Evolutionary conservation across 2,888 invertebrate genomes (phyloP), one percentile per base, ranked within the genome.

Genomic region (Ariolimax columbianus): DNA sequence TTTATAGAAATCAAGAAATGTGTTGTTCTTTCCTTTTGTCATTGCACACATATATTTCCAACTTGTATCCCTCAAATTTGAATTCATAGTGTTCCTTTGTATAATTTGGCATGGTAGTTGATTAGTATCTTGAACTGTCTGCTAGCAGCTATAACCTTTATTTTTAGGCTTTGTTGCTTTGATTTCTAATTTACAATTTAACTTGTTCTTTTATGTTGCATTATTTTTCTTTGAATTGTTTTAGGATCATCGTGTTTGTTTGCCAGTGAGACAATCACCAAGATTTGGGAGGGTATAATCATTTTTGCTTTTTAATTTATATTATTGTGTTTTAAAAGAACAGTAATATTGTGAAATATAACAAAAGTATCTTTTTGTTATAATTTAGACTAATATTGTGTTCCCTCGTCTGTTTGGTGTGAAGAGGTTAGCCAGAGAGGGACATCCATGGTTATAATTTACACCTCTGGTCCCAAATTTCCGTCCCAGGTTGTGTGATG

Each of bases 201-300:
- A 1, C 4, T 40, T 43, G 68, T 23, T n/a, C 1, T 4, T 82
- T 59, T 77, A 11, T 30, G n/a, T 77, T 82, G 47, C 30, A 63
- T 75, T 66, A 43, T 75, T 43, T 43, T 63, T 55, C 75, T 73
- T 59, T 36, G 2, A 47, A 51, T 43, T 68, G n/a, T 78, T 83
- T 38, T 78, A 83, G 83, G 83, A 33, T 30, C 83, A 77, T 38
- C 77, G 33, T 59, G 83, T 83, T 77, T 77, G n/a, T 38, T 78
- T 83, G 83, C 83, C 77, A 51, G 78, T 78, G 51, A 83, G 78
- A 75, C 77, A 70, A 83, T 63, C 77, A 43, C 77, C 77, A 77
- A 83, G 77, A 70, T 77, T 77, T 70, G 77, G 83, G 68, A 63
- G 23, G 83, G 83, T 83, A 83, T 70, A 63, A n/a, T 23, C 1